Percentiles rank a stretch among this genome's conserved stretches.
These are phyloP conservation scores for Sternarchorhynchus goeldii DNA, from an alignment of 2,797 vertebrate genomes.

Conservation along the genomic window DNA sequence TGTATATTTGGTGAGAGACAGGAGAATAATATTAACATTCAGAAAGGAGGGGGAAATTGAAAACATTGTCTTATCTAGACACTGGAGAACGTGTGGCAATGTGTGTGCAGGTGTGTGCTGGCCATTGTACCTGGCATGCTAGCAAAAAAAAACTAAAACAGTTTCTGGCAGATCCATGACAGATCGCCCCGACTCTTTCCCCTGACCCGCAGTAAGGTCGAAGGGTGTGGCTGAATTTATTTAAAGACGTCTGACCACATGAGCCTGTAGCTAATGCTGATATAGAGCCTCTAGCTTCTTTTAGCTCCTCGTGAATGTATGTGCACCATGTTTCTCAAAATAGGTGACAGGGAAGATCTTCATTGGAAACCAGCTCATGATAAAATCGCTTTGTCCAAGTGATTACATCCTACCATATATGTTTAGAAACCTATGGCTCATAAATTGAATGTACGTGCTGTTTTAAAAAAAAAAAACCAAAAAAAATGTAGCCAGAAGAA, in stretches of 20 bases:
- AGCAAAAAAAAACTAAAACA: conserved; percentile 12
- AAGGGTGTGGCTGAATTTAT: conserved; percentile 12
- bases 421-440: no score
- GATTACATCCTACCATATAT: no score
- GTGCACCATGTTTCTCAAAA: conserved; percentile 18
- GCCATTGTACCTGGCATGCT: conserved; percentile 17
- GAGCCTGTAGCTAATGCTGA: conserved; percentile 17
- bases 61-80: no score
- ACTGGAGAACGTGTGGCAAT: no score
- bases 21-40: no score
- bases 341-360: not conserved
- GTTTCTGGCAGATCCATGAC: not conserved
- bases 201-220: conserved; percentile 25
- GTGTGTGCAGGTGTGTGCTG: not conserved
- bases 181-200: conserved; percentile 32
- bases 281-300: conserved; percentile 32
- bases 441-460: no score
- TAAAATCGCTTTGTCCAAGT: not conserved
- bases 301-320: conserved; percentile 22
- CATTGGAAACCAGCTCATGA: not conserved
- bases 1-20: no score
- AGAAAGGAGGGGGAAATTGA: no score
- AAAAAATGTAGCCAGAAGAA: no score
- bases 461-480: no score
- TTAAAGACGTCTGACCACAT: conserved; percentile 24